Percentiles rank a stretch among this genome's conserved stretches.
Evolutionary conservation across 2,888 invertebrate species (phyloP).

Genomic region (Ptycholaimellus sp.): DNA sequence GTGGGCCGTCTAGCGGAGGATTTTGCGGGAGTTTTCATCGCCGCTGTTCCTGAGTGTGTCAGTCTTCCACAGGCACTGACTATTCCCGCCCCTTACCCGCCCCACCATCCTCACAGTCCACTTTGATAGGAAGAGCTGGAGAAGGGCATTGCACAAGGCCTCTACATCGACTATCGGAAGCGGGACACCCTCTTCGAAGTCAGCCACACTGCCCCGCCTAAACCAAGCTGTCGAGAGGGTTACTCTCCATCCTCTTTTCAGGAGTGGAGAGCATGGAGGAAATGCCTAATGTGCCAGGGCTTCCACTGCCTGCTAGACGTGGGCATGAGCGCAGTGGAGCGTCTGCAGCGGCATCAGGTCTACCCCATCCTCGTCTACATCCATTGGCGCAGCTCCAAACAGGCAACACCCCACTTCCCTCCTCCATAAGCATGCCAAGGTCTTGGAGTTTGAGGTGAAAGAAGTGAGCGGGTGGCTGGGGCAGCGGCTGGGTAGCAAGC

Average conservation of each 20-base stretch:
- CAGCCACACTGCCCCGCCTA: constrained; percentile 55
- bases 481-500: constrained; percentile 43
- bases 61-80: constrained; percentile 7
- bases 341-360: constrained; percentile 65
- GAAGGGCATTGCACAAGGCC: constrained; percentile 48
- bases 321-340: constrained; percentile 63
- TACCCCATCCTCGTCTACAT: constrained; percentile 82
- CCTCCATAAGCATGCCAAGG: not conserved
- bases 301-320: constrained; percentile 82
- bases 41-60: constrained; percentile 40
- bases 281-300: too few species aligned
- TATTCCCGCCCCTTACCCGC: too few species aligned
- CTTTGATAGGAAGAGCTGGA: too few species aligned
- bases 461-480: constrained; percentile 8
- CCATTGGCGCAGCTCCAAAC: constrained; percentile 83
- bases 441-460: constrained; percentile 26
- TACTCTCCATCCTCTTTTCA: too few species aligned
- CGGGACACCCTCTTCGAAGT: constrained; percentile 59
- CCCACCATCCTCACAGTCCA: too few species aligned
- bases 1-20: constrained; percentile 69
- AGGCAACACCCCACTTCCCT: constrained; percentile 36
- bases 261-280: too few species aligned
- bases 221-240: constrained; percentile 56
- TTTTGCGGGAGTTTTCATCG: constrained; percentile 56
- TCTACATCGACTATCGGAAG: constrained; percentile 51